Evolutionary conservation across 2,797 vertebrate genomes (phyloP), one percentile per base, ranked within the genome.

Genomic region (Enteromius anoplus): DNA sequence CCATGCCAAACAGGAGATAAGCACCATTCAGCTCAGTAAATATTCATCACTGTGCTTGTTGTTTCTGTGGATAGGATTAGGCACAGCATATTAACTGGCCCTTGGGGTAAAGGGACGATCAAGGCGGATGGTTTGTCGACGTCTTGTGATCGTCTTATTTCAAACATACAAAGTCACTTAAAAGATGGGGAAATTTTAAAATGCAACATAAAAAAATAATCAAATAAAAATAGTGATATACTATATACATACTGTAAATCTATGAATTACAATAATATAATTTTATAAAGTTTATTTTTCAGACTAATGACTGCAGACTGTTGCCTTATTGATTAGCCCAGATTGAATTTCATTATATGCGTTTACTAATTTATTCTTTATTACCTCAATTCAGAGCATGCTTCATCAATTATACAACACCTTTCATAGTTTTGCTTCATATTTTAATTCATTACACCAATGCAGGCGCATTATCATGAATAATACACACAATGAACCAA

Each of bases 341-440:
- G 51, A 66, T 60, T 84, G 34, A 68, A 86, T 68, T 85, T 83
- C 29, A 79, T 83, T 69, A 73, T 69, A 17, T 34, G 45, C 69
- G 37, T 71, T 78, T 78, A 76, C 85, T 75, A 47, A 83, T 86
- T 62, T 72, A 71, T 84, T 47, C 65, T 53, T 85, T 53, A 78
- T 84, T 73, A 58, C 42, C 82, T 72, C n/a, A 45, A 72, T 68
- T 53, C 58, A 80, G 58, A 83, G 42, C 49, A 65, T 66, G 65
- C 53, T 73, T 85, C 75, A 87, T 88, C 51, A 86, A 88, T 88
- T 84, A 87, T 84, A 78, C 75, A 85, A 79, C 2, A 53, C 40
- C 32, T 83, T 82, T 83, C 75, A 83, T 83, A 51, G 34, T 47
- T 87, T 82, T 64, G 15, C 66, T 82, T 84, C 72, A 78, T 80